These are phyloP conservation scores for Cossypha polioptera DNA, from an alignment of 2,797 vertebrate species.

Conservation along the genomic window DNA sequence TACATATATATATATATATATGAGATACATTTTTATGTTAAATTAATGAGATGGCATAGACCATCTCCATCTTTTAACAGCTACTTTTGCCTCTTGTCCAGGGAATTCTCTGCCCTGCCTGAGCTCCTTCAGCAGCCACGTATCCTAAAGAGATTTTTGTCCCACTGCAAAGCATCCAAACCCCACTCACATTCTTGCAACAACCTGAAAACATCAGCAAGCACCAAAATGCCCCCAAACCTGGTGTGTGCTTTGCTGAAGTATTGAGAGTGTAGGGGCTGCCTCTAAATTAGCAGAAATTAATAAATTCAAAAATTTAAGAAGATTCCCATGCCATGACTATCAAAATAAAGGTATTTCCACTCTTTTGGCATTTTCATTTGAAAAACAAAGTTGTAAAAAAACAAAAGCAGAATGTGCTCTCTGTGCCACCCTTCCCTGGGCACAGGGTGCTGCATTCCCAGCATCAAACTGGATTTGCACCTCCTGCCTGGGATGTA, in stretches of 20 bases:
- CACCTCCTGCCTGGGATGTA: not conserved
- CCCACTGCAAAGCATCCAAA: not conserved
- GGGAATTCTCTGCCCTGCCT: not conserved
- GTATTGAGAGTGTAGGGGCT: too few relatives aligned
- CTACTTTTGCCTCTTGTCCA: not conserved
- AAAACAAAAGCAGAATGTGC: not conserved
- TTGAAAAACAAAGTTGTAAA: rapidly evolving
- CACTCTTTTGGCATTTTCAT: not conserved
- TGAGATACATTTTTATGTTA: not conserved
- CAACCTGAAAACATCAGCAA: not conserved
- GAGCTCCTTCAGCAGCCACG: rapidly evolving
- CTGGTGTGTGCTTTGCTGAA: not conserved
- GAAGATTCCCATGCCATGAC: not conserved
- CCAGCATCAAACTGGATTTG: not conserved
- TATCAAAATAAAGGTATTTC: not conserved
- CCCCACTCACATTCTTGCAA: not conserved
- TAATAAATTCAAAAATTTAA: not conserved
- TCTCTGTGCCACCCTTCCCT: rapidly evolving
- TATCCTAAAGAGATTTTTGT: not conserved
- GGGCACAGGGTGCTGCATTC: not conserved
- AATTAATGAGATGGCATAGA: not conserved
- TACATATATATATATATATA: not conserved
- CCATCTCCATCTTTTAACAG: not conserved
- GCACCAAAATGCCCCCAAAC: not conserved
- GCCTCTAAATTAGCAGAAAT: not conserved